Evolutionary conservation across 2,113 vertebrate species (phyloP).

Genomic region (Galeopterus variegatus): DNA sequence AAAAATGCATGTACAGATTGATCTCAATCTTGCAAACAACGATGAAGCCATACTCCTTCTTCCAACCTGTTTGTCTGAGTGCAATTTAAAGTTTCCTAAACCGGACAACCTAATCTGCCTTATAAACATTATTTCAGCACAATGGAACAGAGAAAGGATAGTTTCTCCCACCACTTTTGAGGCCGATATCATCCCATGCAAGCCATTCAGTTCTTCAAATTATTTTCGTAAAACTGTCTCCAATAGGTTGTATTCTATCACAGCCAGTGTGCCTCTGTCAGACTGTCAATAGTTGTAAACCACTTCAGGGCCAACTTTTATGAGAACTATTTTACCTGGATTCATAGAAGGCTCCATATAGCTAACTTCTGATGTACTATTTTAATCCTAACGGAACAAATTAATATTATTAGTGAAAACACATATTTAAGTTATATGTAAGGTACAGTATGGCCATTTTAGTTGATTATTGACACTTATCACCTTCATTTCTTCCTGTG

Average conservation of each 20-base stretch:
- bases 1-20: not conserved
- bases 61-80: not conserved
- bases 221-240: conserved; percentile 76
- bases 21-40: conserved; percentile 26
- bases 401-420: conserved; percentile 61
- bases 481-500: not conserved
- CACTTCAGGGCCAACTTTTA: conserved; percentile 61
- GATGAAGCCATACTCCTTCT: conserved; percentile 36
- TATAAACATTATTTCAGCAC: not conserved
- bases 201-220: conserved; percentile 74
- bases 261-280: conserved; percentile 33
- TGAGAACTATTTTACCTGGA: conserved; percentile 68
- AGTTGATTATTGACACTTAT: not conserved
- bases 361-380: conserved; percentile 70
- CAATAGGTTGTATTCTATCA: conserved; percentile 81
- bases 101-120: not conserved
- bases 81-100: conserved; percentile 23
- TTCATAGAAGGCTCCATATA: conserved; percentile 75
- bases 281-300: conserved; percentile 73
- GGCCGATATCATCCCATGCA: conserved; percentile 72
- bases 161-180: conserved; percentile 74
- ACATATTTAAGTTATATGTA: conserved; percentile 72
- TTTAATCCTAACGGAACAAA: conserved; percentile 34
- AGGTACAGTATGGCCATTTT: conserved; percentile 61
- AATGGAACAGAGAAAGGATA: conserved; percentile 69